Evolutionary conservation across 2,888 invertebrate species (phyloP), one percentile per base, ranked within the genome.

Genomic region (Lomographa bimaculata): DNA sequence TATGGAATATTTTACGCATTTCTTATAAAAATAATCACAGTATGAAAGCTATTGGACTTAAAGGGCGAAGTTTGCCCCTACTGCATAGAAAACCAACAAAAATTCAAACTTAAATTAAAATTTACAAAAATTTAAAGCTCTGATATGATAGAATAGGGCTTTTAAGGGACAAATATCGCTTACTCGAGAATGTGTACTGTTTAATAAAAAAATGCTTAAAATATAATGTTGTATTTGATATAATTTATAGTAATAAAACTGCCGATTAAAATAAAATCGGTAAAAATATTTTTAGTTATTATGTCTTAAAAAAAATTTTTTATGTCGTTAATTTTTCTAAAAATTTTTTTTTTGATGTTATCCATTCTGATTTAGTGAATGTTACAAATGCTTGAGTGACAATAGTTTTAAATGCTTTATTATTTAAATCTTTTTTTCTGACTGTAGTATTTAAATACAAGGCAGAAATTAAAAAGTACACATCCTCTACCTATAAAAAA

Each of bases 1-100:
- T 12, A 27, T 50, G 53, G 53, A 53, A 53, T 43, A 43, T 58
- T 47, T 29, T 47, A 28, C 41, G 46, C 58, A 57, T 61, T 57
- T 54, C 62, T 64, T 59, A 57, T 30, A 61, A 57, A 57, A 61
- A 60, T 33, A 53, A 67, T 71, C 71, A 72, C 72, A 72, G 70
- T 66, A 64, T 48, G 52, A 63, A 65, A 64, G 53, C 60, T 64
- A 65, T 41, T 50, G 51, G 37, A 46, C 14, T 30, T 17, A 20
- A 3, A n/a, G 24, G 20, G 14, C 51, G 51, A 37, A 35, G 46
- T 32, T 50, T 52, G 51, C 44, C 48, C 42, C 44, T 48, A 37
- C 16, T 16, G 24, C 9, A 44, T 33, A 28, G 33, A 39, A 43
- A 21, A 45, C 27, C 37, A 40, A 44, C 14, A 45, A 24, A 20